Percentiles rank a stretch among this genome's conserved stretches.
Evolutionary conservation across 2,888 invertebrate species (phyloP).

Genomic region (Cryptocephalus moraei): DNA sequence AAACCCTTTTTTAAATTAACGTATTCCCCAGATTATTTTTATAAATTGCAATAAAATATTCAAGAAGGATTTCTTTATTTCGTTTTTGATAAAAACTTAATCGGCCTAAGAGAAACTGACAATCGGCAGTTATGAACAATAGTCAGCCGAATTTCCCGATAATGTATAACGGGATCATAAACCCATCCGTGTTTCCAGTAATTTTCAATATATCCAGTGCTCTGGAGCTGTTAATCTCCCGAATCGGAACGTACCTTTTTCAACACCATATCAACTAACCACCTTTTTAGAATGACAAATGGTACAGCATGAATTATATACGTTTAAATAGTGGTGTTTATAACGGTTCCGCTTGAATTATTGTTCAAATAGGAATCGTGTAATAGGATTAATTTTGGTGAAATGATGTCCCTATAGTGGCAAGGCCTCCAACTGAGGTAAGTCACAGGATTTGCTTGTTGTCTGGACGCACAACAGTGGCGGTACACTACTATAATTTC

Average conservation of each 20-base stretch:
- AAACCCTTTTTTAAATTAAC: too few species aligned
- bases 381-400: slow-evolving; percentile 31
- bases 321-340: slow-evolving; percentile 31
- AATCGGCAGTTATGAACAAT: too few species aligned
- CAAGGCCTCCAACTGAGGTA: slow-evolving; percentile 13
- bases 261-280: not conserved
- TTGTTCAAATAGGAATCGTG: slow-evolving; percentile 29
- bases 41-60: too few species aligned
- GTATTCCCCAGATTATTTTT: too few species aligned
- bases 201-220: too few species aligned
- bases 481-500: not conserved
- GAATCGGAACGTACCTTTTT: not conserved
- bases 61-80: too few species aligned
- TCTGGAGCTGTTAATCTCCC: not conserved
- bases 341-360: slow-evolving; percentile 30
- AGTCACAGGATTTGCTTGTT: slow-evolving; percentile 13
- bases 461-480: not conserved
- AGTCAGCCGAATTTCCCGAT: too few species aligned
- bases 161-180: too few species aligned
- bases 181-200: too few species aligned
- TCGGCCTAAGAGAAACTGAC: too few species aligned
- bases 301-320: slow-evolving; percentile 26
- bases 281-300: slow-evolving; percentile 26
- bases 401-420: slow-evolving; percentile 23
- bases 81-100: too few species aligned